These are phyloP conservation scores for Dolichallabes microphthalmus DNA, from an alignment of 2,113 vertebrate species.

Conservation along the genomic window DNA sequence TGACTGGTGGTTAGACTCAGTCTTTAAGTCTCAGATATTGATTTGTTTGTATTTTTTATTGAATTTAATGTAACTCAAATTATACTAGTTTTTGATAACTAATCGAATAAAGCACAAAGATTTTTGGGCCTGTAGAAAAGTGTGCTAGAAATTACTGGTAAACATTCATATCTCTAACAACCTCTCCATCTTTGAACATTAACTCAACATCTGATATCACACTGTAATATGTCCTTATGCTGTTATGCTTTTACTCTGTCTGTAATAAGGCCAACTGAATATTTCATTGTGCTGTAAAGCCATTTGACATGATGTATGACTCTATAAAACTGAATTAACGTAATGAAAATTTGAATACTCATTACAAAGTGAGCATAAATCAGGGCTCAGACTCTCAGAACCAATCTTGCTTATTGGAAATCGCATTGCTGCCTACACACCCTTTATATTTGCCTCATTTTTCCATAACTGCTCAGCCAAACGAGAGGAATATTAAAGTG, in stretches of 20 bases:
- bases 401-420: slow-evolving; percentile 40
- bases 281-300: slow-evolving; percentile 27
- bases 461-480: slow-evolving; percentile 11
- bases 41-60: not conserved
- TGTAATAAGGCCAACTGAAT: slow-evolving; percentile 13
- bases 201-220: not conserved
- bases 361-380: slow-evolving; percentile 24
- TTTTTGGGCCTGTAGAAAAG: not conserved
- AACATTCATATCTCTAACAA: not conserved
- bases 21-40: too few species aligned
- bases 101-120: not conserved
- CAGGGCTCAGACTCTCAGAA: slow-evolving; percentile 8
- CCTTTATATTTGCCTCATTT: slow-evolving; percentile 33
- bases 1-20: too few species aligned
- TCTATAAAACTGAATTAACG: slow-evolving; percentile 34
- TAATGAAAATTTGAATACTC: slow-evolving; percentile 42
- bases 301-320: slow-evolving; percentile 18
- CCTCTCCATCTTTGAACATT: not conserved
- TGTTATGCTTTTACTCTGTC: not conserved
- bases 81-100: not conserved
- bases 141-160: not conserved
- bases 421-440: slow-evolving; percentile 21
- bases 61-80: not conserved
- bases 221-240: not conserved
- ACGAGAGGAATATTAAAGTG: slow-evolving; percentile 41